Percentiles rank a stretch among this genome's conserved stretches.
Evolutionary conservation across 2,797 vertebrate genomes (phyloP).

Genomic region (Hydrocynus forskahlii): DNA sequence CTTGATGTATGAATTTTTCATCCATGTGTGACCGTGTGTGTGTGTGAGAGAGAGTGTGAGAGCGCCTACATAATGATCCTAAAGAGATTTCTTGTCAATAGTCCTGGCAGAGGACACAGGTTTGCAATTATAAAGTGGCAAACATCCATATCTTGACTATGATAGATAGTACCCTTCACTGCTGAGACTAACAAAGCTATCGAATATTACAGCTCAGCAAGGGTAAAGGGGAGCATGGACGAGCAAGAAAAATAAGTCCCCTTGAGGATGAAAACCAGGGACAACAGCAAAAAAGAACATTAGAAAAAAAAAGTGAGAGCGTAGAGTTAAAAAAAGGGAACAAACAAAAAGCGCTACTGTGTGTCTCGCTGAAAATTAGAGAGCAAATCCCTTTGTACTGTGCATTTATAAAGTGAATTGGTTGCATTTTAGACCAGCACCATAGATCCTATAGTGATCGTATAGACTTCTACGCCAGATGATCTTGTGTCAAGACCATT

Average conservation of each 20-base stretch:
- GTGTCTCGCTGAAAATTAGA: conserved; percentile 28
- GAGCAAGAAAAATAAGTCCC: conserved; percentile 59
- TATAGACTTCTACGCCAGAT: background rate
- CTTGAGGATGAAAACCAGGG: conserved; percentile 56
- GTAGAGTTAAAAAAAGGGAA: background rate
- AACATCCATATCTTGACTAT: conserved; percentile 81
- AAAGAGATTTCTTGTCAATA: conserved; percentile 74
- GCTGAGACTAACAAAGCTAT: conserved; percentile 75
- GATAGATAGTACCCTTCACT: conserved; percentile 75
- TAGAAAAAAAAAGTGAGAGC: conserved; percentile 11
- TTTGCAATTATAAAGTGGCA: conserved; percentile 79
- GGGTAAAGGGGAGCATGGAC: conserved; percentile 64
- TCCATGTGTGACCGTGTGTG: conserved; percentile 9
- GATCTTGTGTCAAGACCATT: background rate
- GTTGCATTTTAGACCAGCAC: background rate
- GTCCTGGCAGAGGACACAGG: conserved; percentile 71
- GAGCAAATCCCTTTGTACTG: conserved; percentile 25
- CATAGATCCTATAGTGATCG: background rate
- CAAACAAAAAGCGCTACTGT: conserved; percentile 15
- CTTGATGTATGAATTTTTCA: conserved; percentile 30
- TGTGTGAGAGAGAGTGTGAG: conserved; percentile 9
- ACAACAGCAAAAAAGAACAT: conserved; percentile 58
- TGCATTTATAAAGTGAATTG: conserved; percentile 37
- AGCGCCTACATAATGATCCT: conserved; percentile 67
- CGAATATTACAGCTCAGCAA: conserved; percentile 71